A percentile compares a stretch with the other conserved stretches of the same genome.
Evolutionary conservation across 2,113 vertebrate genomes (phyloP).

Genomic region (Pseudopodoces humilis): DNA sequence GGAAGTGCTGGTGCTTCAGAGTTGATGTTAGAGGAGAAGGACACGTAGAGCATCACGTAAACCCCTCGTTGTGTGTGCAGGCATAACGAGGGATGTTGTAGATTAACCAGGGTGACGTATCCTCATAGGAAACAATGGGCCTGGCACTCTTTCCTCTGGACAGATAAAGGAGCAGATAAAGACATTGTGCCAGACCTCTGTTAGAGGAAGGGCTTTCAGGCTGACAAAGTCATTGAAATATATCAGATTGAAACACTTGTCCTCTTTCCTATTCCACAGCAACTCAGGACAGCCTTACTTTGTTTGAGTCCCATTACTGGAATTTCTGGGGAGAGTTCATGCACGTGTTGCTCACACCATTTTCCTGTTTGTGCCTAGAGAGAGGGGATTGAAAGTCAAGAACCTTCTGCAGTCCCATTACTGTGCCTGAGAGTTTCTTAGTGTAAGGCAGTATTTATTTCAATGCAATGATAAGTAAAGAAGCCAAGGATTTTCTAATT

Average conservation of each 20-base stretch:
- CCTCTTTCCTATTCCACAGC: background rate
- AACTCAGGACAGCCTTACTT: background rate
- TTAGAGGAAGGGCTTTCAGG: conserved; percentile 31
- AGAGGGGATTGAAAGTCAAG: background rate
- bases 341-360: fast-evolving
- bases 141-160: conserved; percentile 45
- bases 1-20: background rate
- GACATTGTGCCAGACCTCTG: conserved; percentile 1
- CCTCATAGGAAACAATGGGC: conserved; percentile 45
- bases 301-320: background rate
- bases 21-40: background rate
- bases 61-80: background rate
- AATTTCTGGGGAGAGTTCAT: background rate
- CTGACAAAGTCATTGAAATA: conserved; percentile 28
- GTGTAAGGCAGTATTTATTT: background rate
- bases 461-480: background rate
- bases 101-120: background rate
- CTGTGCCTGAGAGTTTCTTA: background rate
- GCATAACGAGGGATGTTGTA: background rate
- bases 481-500: background rate
- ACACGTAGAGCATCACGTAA: background rate
- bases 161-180: conserved; percentile 40
- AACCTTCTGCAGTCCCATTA: background rate
- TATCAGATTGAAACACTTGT: conserved; percentile 43
- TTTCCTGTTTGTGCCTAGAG: background rate